These are phyloP conservation scores for Pteronotus mesoamericanus DNA, from an alignment of 2,797 vertebrate genomes.

Conservation along the genomic window DNA sequence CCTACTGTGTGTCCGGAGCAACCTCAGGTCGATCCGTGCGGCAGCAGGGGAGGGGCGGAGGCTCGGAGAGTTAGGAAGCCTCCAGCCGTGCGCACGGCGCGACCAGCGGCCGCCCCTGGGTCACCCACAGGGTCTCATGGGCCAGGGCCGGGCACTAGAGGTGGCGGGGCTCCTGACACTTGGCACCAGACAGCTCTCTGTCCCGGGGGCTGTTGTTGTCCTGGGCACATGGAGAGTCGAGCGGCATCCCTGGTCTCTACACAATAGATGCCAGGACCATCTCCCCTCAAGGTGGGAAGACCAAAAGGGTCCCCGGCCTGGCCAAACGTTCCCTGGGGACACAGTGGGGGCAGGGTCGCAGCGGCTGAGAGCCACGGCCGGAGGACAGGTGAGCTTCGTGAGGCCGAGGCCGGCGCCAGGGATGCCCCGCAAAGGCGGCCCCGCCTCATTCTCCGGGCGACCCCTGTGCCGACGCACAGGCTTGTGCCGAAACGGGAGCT, in stretches of 20 bases:
- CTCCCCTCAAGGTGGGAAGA: background rate
- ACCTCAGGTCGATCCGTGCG: no score
- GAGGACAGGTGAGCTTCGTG: fast-evolving
- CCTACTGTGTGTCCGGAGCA: no score
- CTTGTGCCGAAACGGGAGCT: background rate
- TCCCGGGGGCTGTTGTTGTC: fast-evolving
- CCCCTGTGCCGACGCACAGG: fast-evolving
- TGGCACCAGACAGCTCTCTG: no score
- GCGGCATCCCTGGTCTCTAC: background rate
- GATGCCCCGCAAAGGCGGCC: background rate
- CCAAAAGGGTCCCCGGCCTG: fast-evolving
- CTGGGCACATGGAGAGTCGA: fast-evolving
- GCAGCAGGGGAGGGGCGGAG: background rate
- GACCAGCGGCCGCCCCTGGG: fast-evolving
- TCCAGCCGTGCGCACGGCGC: fast-evolving
- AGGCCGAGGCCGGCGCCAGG: background rate
- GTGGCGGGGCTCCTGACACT: no score
- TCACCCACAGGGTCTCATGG: fast-evolving
- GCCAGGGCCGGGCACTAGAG: background rate
- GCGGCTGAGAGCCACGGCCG: fast-evolving
- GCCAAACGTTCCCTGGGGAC: background rate
- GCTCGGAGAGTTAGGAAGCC: background rate
- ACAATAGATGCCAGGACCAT: no score
- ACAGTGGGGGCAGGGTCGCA: background rate
- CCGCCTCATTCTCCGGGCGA: background rate